Base-by-base conservation (phyloP, 2,888 invertebrate genomes). In the Xiphydria camelus region DNA sequence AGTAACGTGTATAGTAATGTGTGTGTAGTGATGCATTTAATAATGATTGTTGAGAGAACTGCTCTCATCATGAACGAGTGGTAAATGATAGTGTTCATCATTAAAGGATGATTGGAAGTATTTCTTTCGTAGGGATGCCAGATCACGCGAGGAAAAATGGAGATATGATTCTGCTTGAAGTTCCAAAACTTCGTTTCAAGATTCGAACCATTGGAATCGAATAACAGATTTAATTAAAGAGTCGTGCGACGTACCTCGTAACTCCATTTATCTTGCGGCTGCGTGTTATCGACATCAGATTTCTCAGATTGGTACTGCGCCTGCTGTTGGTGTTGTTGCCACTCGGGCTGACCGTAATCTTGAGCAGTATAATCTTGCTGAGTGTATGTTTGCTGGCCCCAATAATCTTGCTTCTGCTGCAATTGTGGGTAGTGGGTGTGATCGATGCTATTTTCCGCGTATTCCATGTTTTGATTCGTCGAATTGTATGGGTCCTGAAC, bases 161-260 rank as follows among this genome's bases (percentile, higher is more conserved):
- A n/a, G n/a, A n/a, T n/a, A n/a, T n/a, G n/a, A n/a, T n/a, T n/a
- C n/a, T n/a, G n/a, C n/a, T n/a, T n/a, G n/a, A n/a, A n/a, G n/a
- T n/a, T n/a, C n/a, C n/a, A n/a, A n/a, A n/a, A n/a, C n/a, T n/a
- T n/a, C n/a, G n/a, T n/a, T n/a, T n/a, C n/a, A n/a, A n/a, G n/a
- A n/a, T n/a, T n/a, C n/a, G n/a, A n/a, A n/a, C n/a, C n/a, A n/a
- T n/a, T n/a, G 19, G 19, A 17, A 21, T 26, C 26, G 7, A 41
- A 5, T 12, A 23, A 35, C n/a, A 36, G n/a, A n/a, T n/a, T n/a
- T n/a, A n/a, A n/a, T n/a, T n/a, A n/a, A n/a, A n/a, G n/a, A n/a
- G n/a, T n/a, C n/a, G n/a, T n/a, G 18, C 19, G 26, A 50, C 61
- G 53, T 64, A 76, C 76, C 76, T 76, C 74, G 64, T 73, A 74